Evolutionary conservation across 2,888 invertebrate genomes (phyloP).

Genomic region (Xanthia icteritia): DNA sequence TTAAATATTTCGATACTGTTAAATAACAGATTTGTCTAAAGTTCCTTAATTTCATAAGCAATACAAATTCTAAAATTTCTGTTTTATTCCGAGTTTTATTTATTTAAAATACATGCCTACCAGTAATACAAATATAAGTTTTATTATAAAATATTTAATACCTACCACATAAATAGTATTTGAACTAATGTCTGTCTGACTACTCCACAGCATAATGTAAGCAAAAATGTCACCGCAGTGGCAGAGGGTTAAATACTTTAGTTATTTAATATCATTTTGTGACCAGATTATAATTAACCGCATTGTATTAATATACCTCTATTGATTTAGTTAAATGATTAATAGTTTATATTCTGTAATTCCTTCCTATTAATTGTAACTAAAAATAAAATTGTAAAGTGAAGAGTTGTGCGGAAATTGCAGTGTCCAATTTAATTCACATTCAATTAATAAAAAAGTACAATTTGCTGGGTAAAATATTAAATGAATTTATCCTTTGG

Average conservation of each 20-base stretch:
- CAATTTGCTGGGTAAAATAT: neutral
- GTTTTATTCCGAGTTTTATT: neutral
- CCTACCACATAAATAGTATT: neutral
- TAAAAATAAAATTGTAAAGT: conserved; percentile 27
- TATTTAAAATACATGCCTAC: neutral
- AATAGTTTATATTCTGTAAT: neutral
- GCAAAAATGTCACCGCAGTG: neutral
- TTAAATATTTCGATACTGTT: too few species aligned
- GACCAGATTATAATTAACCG: too few species aligned
- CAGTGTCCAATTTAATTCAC: conserved; percentile 26
- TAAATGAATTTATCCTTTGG: conserved; percentile 20
- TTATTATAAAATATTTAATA: neutral
- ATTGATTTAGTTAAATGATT: neutral
- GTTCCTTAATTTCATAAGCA: too few species aligned
- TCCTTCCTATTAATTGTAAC: neutral
- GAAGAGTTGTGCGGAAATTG: neutral
- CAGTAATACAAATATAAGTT: neutral
- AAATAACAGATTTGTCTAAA: too few species aligned
- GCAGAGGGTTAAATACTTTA: too few species aligned
- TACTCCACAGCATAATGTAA: neutral
- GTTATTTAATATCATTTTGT: too few species aligned
- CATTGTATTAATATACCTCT: neutral
- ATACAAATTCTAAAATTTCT: neutral
- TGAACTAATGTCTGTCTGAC: neutral
- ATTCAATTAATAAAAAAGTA: conserved; percentile 28